Evolutionary conservation across 1,140 invertebrate genomes (phyloP).

Genomic region (Drosophila varians): DNA sequence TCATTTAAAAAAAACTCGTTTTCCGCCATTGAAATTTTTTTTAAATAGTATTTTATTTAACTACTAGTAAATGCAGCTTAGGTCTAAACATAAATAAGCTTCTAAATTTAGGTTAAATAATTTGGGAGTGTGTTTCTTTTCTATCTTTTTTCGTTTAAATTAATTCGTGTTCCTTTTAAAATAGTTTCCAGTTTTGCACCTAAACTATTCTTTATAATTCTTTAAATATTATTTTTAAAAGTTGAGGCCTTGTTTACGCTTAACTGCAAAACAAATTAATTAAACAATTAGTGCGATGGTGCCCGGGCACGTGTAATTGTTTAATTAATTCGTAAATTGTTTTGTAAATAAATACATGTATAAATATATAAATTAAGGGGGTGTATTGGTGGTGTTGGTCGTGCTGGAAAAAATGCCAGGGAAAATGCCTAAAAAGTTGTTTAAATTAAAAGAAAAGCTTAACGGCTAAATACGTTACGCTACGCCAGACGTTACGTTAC

Average conservation of each 20-base stretch:
- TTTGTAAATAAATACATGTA: conserved; percentile 70
- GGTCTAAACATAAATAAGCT: conserved; percentile 76
- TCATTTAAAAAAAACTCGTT: conserved; percentile 1
- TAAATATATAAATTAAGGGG: conserved; percentile 67
- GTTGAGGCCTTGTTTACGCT: conserved; percentile 74
- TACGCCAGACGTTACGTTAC: conserved; percentile 37
- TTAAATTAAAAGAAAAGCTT: conserved; percentile 43
- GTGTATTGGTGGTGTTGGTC: conserved; percentile 1
- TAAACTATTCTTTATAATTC: conserved; percentile 55
- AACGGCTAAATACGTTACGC: conserved; percentile 55
- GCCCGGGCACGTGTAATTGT: conserved; percentile 66
- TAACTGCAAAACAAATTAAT: conserved; percentile 83
- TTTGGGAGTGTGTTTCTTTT: conserved; percentile 41
- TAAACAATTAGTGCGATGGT: conserved; percentile 75
- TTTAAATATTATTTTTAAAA: conserved; percentile 53
- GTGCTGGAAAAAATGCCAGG: conserved; percentile 57
- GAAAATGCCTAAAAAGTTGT: conserved; percentile 65
- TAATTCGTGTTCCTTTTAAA: conserved; percentile 27
- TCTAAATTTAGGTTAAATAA: conserved; percentile 64
- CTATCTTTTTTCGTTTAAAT: conserved; percentile 34
- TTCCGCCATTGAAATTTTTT: conserved; percentile 12
- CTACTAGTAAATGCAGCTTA: conserved; percentile 83
- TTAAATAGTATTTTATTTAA: conserved; percentile 64
- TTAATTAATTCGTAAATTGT: conserved; percentile 82
- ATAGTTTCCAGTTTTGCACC: conserved; percentile 53